These are phyloP conservation scores for Pelochelys cantorii DNA, from an alignment of 2,797 vertebrate species.

Conservation along the genomic window DNA sequence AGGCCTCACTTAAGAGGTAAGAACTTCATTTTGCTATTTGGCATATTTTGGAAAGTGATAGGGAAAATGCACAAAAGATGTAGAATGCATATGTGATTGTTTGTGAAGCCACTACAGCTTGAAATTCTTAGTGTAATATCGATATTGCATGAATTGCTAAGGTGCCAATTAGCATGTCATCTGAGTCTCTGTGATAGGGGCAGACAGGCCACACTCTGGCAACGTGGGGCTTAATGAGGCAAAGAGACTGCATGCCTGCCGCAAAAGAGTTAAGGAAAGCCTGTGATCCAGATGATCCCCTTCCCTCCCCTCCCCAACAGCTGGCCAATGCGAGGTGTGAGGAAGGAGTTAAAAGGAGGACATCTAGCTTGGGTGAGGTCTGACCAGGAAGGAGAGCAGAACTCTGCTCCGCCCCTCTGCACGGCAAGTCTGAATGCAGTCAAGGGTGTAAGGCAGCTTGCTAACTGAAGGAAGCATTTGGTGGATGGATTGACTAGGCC, in stretches of 20 bases:
- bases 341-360: background rate
- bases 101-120: background rate
- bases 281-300: background rate
- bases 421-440: background rate
- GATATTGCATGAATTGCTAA: background rate
- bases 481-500: background rate
- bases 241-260: background rate
- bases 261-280: background rate
- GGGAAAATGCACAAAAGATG: background rate
- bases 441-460: background rate
- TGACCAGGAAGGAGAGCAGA: background rate
- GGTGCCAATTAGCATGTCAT: background rate
- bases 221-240: background rate
- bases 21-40: background rate
- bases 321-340: background rate
- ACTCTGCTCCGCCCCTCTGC: background rate
- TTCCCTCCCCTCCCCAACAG: background rate
- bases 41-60: background rate
- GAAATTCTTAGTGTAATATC: background rate
- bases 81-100: background rate
- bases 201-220: background rate
- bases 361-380: background rate
- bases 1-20: constrained; percentile 84
- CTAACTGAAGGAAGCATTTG: background rate
- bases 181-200: background rate